Percentiles rank a stretch among this genome's conserved stretches.
phyloP scores from a whole-genome alignment of 64 coral and sea anemone genomes.

The Catalaphyllia jardinei region DNA sequence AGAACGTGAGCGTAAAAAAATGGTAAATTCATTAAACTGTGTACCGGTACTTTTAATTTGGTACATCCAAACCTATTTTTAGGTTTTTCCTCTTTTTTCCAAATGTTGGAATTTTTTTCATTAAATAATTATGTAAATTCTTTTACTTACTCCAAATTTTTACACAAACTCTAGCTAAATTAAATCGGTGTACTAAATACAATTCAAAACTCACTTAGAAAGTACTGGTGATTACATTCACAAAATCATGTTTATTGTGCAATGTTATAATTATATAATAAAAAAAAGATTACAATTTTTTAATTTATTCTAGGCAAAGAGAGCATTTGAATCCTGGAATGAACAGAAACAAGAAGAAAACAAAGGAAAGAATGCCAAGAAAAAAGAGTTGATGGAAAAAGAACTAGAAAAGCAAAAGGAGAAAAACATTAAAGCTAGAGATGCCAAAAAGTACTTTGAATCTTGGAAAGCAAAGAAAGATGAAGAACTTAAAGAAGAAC shows the following conservation, averaged over 20 bases:
- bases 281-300: too few species aligned
- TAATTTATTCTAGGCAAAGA: conserved; percentile 60
- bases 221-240: too few species aligned
- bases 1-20: conserved; percentile 58
- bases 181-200: too few species aligned
- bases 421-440: conserved; percentile 59
- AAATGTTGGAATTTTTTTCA: too few species aligned
- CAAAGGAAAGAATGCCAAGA: conserved; percentile 61
- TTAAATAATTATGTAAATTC: too few species aligned
- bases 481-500: conserved; percentile 65
- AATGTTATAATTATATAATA: too few species aligned
- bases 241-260: too few species aligned
- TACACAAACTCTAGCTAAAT: too few species aligned
- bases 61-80: background rate
- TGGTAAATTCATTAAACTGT: conserved; percentile 28
- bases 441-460: conserved; percentile 79
- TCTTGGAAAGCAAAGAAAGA: conserved; percentile 88
- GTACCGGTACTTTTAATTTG: background rate
- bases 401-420: conserved; percentile 81
- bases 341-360: conserved; percentile 59
- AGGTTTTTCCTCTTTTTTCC: too few species aligned
- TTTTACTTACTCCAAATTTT: too few species aligned
- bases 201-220: too few species aligned
- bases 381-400: conserved; percentile 65
- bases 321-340: conserved; percentile 80